Base-by-base conservation (phyloP, 2,113 vertebrate genomes). In the Rafetus swinhoei region DNA sequence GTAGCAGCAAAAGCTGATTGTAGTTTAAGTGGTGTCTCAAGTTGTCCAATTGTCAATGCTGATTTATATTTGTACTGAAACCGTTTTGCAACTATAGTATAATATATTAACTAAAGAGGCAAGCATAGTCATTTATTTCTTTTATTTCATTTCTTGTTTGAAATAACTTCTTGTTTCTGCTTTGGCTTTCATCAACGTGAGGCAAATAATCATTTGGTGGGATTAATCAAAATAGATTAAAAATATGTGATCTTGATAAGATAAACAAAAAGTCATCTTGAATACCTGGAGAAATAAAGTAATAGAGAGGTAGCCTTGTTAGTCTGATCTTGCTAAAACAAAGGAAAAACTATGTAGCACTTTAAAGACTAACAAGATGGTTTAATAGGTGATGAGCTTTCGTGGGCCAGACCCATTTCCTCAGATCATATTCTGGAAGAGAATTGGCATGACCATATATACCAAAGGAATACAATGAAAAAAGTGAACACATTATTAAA, bases 61-160 rank as follows among this genome's bases (percentile, higher is more conserved):
- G 52, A 57, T 39, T 39, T 12, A 1, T 11, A 9, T 19, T 74
- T 25, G 2, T 69, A 3, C 1, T 3, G 35, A 79, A 84, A 27
- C 14, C 14, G 6, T 65, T 32, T 35, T 0, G 0, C 3, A 62
- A 2, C 50, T 1, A 9, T 32, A 32, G 3, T 32, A 18, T 56
- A 13, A 0, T 45, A 12, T 18, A 3, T 35, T 1, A 2, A 24
- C 19, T 72, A 81, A 1, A 69, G 53, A 81, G 29, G 52, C 1
- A 0, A 3, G 1, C 74, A 55, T 39, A 19, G 25, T 14, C 81
- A 7, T 19, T 91, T 86, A 27, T 45, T 91, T 59, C 56, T 91
- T 62, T 45, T 54, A 15, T 45, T 45, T 45, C 3, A 16, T 45
- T 62, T 59, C 76, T 77, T 77, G 10, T 62, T 87, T 39, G n/a